Conservation (phyloP, 2,888 invertebrate genomes). For the Dolichomitus sp. region DNA sequence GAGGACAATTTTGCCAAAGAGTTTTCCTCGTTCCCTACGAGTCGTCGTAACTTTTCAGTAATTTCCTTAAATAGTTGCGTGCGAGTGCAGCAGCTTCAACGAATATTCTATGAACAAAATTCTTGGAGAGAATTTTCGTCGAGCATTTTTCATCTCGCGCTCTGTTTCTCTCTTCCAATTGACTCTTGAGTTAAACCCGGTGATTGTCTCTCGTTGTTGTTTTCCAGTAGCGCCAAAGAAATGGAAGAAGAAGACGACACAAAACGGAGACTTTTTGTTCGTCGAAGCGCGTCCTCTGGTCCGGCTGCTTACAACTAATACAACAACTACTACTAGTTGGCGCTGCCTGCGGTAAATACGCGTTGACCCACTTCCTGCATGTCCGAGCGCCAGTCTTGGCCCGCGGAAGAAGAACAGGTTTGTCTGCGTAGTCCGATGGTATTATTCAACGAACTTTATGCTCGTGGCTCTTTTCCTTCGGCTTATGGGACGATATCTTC, state of each 20-base stretch:
- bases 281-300: slow-evolving; percentile 31
- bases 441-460: slow-evolving; percentile 18
- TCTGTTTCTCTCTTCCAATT: slow-evolving; percentile 74
- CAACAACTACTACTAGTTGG: neutral
- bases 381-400: slow-evolving; percentile 64
- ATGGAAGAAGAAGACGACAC: neutral
- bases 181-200: slow-evolving; percentile 60
- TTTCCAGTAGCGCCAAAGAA: slow-evolving; percentile 65
- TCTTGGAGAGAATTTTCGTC: neutral
- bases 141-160: slow-evolving; percentile 76
- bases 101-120: neutral
- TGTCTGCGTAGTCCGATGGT: neutral
- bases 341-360: slow-evolving; percentile 71
- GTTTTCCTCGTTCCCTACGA: neutral
- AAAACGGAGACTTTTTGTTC: slow-evolving; percentile 57
- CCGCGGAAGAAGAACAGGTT: slow-evolving; percentile 27
- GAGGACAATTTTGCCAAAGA: neutral
- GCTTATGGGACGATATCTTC: neutral
- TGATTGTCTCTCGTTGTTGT: slow-evolving; percentile 59
- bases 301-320: neutral
- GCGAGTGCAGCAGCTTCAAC: neutral
- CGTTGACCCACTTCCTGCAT: slow-evolving; percentile 75
- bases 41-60: slow-evolving; percentile 5
- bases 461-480: neutral
- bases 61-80: slow-evolving; percentile 39